Conservation (phyloP, 2,888 invertebrate species). For the Apotomis betuletana region DNA sequence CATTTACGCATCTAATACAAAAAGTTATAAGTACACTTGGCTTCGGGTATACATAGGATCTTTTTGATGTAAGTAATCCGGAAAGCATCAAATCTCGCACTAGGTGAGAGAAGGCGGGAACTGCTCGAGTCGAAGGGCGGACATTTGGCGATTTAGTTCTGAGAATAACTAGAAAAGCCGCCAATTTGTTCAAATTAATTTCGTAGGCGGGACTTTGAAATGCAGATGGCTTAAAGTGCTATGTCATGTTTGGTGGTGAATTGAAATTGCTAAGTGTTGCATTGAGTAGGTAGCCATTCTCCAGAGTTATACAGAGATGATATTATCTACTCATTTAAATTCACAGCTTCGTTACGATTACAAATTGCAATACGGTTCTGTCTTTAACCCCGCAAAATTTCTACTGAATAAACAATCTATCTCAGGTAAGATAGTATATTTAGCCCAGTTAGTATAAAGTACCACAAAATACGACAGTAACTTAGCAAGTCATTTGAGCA, state of each 20-base stretch:
- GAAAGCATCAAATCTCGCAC: slow-evolving; percentile 43
- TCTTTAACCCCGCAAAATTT: too few species aligned
- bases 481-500: too few species aligned
- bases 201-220: slow-evolving; percentile 51
- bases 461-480: too few species aligned
- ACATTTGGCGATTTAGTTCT: slow-evolving; percentile 28
- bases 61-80: slow-evolving; percentile 2
- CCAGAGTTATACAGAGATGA: too few species aligned
- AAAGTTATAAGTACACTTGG: background rate
- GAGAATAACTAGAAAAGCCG: slow-evolving; percentile 48
- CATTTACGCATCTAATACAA: slow-evolving; percentile 43
- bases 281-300: too few species aligned
- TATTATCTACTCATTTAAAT: too few species aligned
- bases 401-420: too few species aligned
- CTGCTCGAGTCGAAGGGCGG: slow-evolving; percentile 20
- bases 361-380: too few species aligned
- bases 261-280: slow-evolving; percentile 14
- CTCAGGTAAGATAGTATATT: too few species aligned
- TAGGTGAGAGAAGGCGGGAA: slow-evolving; percentile 40
- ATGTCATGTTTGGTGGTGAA: slow-evolving; percentile 48
- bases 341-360: too few species aligned
- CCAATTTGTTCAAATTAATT: slow-evolving; percentile 74
- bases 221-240: slow-evolving; percentile 56
- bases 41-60: background rate
- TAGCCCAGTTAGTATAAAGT: too few species aligned